A percentile compares a stretch with the other conserved stretches of the same genome.
phyloP scores from a whole-genome alignment of 1,140 invertebrate genomes.

The Phymorhynchus buccinoides region DNA sequence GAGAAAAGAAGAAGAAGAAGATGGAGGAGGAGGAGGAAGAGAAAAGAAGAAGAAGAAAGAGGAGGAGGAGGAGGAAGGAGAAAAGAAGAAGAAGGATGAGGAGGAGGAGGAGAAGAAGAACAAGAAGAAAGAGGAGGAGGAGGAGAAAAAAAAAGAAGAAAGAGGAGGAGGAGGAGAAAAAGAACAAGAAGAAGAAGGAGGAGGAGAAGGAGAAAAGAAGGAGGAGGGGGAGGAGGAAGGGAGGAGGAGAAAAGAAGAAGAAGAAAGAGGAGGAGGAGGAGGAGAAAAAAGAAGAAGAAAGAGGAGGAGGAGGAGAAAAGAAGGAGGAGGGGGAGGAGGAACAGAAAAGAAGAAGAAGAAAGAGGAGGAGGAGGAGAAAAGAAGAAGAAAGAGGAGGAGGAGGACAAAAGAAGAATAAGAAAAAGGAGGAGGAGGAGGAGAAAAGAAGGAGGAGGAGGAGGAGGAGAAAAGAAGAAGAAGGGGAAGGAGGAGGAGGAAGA shows the following conservation, averaged over 20 bases:
- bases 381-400: neutral
- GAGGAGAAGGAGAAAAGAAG: neutral
- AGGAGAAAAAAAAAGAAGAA: neutral
- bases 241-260: neutral
- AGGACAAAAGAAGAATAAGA: neutral
- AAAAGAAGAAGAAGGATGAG: neutral
- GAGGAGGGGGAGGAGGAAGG: neutral
- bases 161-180: neutral
- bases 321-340: neutral
- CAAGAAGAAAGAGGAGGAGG: neutral
- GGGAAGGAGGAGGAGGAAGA: neutral
- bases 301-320: too few species aligned
- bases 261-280: neutral
- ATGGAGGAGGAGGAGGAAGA: neutral
- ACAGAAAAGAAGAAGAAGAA: neutral
- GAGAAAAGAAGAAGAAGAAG: neutral
- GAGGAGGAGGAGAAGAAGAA: neutral
- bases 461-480: slow-evolving; percentile 1
- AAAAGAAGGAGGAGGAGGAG: neutral
- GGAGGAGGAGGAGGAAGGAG: neutral
- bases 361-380: neutral
- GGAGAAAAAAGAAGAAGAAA: slow-evolving; percentile 7
- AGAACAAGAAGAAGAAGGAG: neutral
- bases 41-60: too few species aligned
- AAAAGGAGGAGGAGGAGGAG: neutral